Conservation (phyloP, 1,140 invertebrate genomes). For the Papilio polytes region DNA sequence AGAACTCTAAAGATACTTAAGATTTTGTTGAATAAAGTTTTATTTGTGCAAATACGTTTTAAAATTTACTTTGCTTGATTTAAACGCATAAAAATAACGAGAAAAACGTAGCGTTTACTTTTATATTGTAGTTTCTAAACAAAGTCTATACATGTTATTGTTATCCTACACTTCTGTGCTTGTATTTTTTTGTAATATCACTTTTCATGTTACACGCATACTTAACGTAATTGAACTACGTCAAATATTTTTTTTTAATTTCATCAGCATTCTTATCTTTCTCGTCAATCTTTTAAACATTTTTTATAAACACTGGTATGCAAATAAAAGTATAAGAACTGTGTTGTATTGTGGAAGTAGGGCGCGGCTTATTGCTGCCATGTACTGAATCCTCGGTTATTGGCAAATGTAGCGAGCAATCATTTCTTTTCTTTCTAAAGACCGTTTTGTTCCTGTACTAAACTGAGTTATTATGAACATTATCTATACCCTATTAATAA, state of each 20-base stretch:
- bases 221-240: no score
- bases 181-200: no score
- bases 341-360: background rate
- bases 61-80: no score
- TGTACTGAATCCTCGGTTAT: slow-evolving; percentile 4
- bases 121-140: background rate
- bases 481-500: background rate
- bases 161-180: background rate
- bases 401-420: slow-evolving; percentile 20
- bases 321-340: background rate
- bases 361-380: background rate
- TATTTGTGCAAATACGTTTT: no score
- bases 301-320: background rate
- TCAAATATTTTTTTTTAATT: no score
- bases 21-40: no score
- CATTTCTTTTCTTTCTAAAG: background rate
- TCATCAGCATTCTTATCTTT: background rate
- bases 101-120: background rate
- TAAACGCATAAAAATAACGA: no score
- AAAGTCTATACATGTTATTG: background rate
- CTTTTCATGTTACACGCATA: no score
- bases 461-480: background rate
- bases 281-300: background rate
- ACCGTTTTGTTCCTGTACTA: background rate
- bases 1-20: no score